Conservation (phyloP, 2,113 vertebrate species). For the Columba janthina region DNA sequence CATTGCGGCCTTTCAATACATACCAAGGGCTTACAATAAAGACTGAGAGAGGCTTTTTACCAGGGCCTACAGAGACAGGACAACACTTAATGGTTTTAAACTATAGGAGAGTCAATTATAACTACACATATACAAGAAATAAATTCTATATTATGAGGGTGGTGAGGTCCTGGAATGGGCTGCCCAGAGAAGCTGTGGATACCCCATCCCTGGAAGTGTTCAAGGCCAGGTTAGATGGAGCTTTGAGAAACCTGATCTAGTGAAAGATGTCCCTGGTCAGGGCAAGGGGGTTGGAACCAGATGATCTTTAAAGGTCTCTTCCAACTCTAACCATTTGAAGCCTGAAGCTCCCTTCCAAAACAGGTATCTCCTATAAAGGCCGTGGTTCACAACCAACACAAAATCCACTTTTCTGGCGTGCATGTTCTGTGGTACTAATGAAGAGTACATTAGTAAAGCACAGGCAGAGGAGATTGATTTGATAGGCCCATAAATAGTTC, state of each 20-base stretch:
- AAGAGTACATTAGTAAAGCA: not conserved
- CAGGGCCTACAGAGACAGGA: not conserved
- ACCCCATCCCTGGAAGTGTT: not conserved
- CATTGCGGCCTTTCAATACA: not conserved
- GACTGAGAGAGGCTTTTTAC: not conserved
- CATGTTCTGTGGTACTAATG: not conserved
- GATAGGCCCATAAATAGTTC: not conserved
- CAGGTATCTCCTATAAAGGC: not conserved
- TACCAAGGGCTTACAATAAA: not conserved
- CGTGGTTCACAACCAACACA: not conserved
- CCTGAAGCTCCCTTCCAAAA: not conserved
- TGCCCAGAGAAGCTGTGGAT: accelerated
- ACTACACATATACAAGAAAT: not conserved
- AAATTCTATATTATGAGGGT: not conserved
- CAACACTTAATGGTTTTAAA: not conserved
- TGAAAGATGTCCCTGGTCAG: not conserved
- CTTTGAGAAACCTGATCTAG: not conserved
- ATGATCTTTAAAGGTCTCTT: not conserved
- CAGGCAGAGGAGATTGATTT: not conserved
- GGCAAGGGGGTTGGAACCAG: not conserved
- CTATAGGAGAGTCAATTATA: too few relatives aligned
- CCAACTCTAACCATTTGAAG: not conserved
- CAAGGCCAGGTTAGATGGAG: not conserved
- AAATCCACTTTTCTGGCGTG: not conserved
- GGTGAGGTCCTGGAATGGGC: not conserved